These are phyloP conservation scores for Eucidaris tribuloides DNA, from an alignment of 35 echinoderm and acorn worm species.

Conservation along the genomic window DNA sequence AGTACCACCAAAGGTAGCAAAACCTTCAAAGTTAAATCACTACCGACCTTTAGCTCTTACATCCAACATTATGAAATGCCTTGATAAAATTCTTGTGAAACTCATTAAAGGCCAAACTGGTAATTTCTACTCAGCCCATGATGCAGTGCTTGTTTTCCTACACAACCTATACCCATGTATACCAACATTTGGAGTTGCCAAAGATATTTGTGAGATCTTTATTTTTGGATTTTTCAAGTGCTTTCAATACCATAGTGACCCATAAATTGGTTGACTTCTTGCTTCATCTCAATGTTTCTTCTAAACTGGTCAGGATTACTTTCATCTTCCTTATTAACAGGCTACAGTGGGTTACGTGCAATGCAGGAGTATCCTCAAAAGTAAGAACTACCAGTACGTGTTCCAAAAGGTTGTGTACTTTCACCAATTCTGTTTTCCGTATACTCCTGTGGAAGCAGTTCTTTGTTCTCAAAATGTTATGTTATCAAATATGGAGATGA, in stretches of 20 bases:
- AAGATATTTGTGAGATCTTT: slow-evolving; percentile 21
- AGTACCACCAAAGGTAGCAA: no score
- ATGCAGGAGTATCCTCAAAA: not conserved
- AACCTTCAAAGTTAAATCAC: not conserved
- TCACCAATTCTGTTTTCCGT: not conserved
- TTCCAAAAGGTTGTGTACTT: not conserved
- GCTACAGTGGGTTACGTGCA: not conserved
- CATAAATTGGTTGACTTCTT: not conserved
- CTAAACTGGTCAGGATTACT: not conserved
- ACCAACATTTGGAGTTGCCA: slow-evolving; percentile 1
- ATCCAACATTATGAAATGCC: slow-evolving; percentile 15
- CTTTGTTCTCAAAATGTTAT: not conserved
- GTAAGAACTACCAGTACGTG: not conserved
- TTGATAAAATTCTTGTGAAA: slow-evolving; percentile 10
- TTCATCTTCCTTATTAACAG: not conserved
- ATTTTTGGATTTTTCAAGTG: slow-evolving; percentile 14
- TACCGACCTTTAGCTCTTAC: slow-evolving; percentile 30
- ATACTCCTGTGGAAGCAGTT: not conserved
- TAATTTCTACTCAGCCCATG: not conserved
- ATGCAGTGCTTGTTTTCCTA: slow-evolving; percentile 27
- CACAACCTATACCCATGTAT: not conserved
- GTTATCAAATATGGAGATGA: not conserved
- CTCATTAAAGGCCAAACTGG: not conserved
- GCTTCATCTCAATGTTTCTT: not conserved
- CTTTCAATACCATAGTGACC: not conserved